These are phyloP conservation scores for Diadema setosum DNA, from an alignment of 35 echinoderm and acorn worm species.

Conservation along the genomic window DNA sequence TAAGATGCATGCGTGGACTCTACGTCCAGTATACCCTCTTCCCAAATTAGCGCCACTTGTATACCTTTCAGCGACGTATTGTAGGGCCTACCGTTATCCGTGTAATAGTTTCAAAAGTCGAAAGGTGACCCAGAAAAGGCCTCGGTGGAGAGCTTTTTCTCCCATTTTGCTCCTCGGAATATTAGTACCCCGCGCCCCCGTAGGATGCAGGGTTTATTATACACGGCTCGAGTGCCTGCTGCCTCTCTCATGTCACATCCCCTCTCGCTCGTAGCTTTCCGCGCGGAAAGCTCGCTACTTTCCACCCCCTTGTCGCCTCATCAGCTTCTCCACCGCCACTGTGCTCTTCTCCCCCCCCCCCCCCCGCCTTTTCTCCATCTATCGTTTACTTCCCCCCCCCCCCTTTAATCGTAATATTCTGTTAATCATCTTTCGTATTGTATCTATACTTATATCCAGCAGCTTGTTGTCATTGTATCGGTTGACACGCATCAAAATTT, in stretches of 20 bases:
- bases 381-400: background rate
- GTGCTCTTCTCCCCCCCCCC: background rate
- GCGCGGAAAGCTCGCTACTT: background rate
- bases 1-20: no score
- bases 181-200: background rate
- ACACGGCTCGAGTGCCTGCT: background rate
- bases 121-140: background rate
- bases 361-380: background rate
- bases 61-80: no score
- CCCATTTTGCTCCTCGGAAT: background rate
- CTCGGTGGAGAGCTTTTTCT: background rate
- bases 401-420: no score
- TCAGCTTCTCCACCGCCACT: background rate
- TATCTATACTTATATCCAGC: no score
- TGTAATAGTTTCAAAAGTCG: background rate
- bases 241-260: background rate
- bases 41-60: no score
- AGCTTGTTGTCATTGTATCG: no score
- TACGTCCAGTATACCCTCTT: no score
- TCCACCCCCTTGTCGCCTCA: background rate
- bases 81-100: no score
- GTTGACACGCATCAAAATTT: no score
- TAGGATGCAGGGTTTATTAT: background rate
- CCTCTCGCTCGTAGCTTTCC: background rate
- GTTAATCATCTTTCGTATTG: no score